These are phyloP conservation scores for Elymnias hypermnestra DNA, from an alignment of 1,140 invertebrate genomes.

Conservation along the genomic window DNA sequence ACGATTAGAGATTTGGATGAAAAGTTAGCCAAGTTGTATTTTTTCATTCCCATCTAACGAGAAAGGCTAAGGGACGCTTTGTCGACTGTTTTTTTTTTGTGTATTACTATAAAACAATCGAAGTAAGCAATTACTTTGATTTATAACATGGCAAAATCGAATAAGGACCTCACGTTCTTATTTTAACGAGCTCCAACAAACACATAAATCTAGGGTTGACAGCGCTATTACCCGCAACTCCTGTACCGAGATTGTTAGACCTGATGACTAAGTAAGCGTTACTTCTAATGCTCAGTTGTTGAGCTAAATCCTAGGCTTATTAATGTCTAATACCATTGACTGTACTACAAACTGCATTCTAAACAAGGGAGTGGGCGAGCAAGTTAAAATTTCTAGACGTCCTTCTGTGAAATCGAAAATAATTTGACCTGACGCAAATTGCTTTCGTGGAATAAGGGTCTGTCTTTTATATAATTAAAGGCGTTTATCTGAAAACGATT, in stretches of 20 bases:
- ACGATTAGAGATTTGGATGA: too few species aligned
- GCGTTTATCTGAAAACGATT: too few species aligned
- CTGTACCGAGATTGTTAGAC: constrained; percentile 9
- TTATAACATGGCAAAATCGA: constrained; percentile 29
- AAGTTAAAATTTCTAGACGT: neutral
- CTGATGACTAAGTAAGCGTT: constrained; percentile 10
- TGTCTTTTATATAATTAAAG: too few species aligned
- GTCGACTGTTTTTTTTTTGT: too few species aligned
- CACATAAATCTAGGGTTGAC: constrained; percentile 47
- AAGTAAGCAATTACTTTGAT: constrained; percentile 41
- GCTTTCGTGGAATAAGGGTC: neutral
- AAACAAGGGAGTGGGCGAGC: constrained; percentile 5
- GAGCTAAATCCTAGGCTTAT: constrained; percentile 6
- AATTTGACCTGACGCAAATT: neutral
- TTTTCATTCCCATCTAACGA: too few species aligned
- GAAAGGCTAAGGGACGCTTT: too few species aligned
- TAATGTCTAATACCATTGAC: constrained; percentile 9
- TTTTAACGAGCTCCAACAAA: constrained; percentile 36
- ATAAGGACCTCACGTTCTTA: constrained; percentile 32
- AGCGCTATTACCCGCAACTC: constrained; percentile 34
- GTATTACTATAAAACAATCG: constrained; percentile 8
- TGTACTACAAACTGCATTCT: constrained; percentile 2
- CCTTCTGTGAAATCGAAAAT: neutral
- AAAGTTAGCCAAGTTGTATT: too few species aligned
- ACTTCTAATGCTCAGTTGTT: neutral